Percentiles rank a stretch among this genome's conserved stretches.
Conservation (phyloP, 2,888 invertebrate genomes). For the Mimas tiliae region DNA sequence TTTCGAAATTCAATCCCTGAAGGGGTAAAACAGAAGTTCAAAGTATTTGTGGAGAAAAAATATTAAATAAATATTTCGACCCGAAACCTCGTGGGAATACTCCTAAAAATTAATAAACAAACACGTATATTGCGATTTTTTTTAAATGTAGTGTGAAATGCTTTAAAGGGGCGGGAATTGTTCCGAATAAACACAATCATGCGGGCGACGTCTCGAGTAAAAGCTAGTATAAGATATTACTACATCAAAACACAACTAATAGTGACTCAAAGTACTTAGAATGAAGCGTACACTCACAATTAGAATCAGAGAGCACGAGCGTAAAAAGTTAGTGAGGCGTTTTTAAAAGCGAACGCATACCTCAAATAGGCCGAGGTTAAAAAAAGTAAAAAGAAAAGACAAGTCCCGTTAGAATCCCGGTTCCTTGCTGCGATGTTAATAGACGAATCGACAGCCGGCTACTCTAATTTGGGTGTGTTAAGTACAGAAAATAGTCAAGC, state of each 20-base stretch:
- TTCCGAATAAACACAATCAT: no score
- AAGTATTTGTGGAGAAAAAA: no score
- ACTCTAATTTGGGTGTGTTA: constrained; percentile 36
- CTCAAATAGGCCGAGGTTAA: constrained; percentile 58
- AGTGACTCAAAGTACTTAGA: neutral
- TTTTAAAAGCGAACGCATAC: constrained; percentile 80
- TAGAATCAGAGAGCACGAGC: constrained; percentile 32
- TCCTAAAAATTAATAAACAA: no score
- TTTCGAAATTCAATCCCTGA: no score
- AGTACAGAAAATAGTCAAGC: constrained; percentile 17
- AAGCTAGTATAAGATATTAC: no score
- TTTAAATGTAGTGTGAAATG: no score
- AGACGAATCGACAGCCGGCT: constrained; percentile 29
- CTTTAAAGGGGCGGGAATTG: no score
- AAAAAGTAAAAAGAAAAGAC: constrained; percentile 73
- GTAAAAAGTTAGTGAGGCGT: constrained; percentile 52
- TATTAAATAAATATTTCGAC: no score
- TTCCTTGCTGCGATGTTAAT: constrained; percentile 56
- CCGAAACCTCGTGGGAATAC: no score
- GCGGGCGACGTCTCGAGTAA: no score
- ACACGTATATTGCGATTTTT: no score
- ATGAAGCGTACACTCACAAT: neutral
- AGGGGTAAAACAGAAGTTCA: no score
- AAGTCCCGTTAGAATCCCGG: constrained; percentile 76
- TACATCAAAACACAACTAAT: neutral